Percentiles rank a stretch among this genome's conserved stretches.
These are phyloP conservation scores for Gadus macrocephalus DNA, from an alignment of 2,113 vertebrate genomes.

Conservation along the genomic window DNA sequence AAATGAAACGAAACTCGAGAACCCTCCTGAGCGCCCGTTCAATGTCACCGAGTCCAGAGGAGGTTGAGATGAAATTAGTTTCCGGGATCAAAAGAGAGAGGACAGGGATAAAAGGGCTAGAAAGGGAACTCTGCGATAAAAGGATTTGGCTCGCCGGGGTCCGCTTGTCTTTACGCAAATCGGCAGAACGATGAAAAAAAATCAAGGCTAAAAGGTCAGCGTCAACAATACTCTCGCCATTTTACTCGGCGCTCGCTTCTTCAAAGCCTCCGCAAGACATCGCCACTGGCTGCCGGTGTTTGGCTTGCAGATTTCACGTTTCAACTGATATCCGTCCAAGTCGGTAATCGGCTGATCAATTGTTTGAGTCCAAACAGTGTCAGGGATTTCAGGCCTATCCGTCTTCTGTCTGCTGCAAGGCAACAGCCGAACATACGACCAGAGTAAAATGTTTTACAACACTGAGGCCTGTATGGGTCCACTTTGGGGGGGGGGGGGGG, in stretches of 20 bases:
- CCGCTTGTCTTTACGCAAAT: conserved; percentile 34
- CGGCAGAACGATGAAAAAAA: conserved; percentile 15
- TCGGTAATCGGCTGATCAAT: background rate
- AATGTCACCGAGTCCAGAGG: conserved; percentile 10
- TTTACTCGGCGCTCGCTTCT: background rate
- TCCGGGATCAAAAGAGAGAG: conserved; percentile 54
- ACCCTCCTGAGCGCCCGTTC: background rate
- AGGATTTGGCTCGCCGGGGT: conserved; percentile 43
- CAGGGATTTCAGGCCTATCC: too few relatives aligned
- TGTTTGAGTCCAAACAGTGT: background rate
- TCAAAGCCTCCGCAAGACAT: background rate
- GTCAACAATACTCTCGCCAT: background rate
- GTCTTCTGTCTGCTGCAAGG: too few relatives aligned
- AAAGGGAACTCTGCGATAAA: conserved; percentile 52
- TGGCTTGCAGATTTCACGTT: too few relatives aligned
- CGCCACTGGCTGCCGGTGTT: background rate
- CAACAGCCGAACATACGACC: background rate
- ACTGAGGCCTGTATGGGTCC: too few relatives aligned
- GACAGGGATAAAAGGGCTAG: conserved; percentile 42
- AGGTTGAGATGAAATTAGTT: conserved; percentile 54
- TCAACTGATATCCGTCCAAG: background rate
- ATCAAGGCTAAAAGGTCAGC: conserved; percentile 17
- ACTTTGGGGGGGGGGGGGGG: too few relatives aligned
- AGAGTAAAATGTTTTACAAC: too few relatives aligned
- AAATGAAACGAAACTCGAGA: background rate